These are phyloP conservation scores for Amitus sp. DNA, from an alignment of 2,888 invertebrate species.

Conservation along the genomic window DNA sequence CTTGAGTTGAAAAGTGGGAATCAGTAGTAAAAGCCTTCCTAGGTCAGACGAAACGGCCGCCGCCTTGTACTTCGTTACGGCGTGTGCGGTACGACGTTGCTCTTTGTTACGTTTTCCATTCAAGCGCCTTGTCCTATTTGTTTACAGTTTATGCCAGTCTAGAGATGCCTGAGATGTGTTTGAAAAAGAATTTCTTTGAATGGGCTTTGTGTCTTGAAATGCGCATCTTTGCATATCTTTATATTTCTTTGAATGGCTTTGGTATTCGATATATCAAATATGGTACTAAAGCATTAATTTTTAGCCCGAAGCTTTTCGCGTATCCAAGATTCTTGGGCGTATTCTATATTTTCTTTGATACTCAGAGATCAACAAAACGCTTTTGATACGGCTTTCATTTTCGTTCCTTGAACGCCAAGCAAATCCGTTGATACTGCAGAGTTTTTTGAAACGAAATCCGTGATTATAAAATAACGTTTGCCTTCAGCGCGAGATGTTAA, in stretches of 20 bases:
- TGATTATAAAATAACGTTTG: too few relatives aligned
- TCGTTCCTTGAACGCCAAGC: too few relatives aligned
- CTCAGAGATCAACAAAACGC: not conserved
- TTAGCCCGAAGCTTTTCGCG: conserved; percentile 19
- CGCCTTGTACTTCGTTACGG: too few relatives aligned
- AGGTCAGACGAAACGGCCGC: conserved; percentile 28
- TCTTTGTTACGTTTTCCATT: conserved; percentile 33
- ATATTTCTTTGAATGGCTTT: conserved; percentile 12
- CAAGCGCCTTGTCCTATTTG: conserved; percentile 14
- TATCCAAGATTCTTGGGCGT: conserved; percentile 6
- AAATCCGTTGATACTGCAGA: too few relatives aligned
- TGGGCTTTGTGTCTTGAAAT: not conserved
- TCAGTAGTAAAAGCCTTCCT: conserved; percentile 38
- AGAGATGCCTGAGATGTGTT: conserved; percentile 13
- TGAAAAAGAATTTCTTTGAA: conserved; percentile 21
- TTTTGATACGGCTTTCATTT: not conserved
- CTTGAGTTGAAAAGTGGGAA: conserved; percentile 27
- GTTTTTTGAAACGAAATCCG: too few relatives aligned
- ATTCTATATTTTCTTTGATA: not conserved
- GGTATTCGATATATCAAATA: conserved; percentile 17
- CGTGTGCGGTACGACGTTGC: conserved; percentile 30
- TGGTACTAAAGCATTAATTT: conserved; percentile 31
- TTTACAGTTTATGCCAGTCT: conserved; percentile 23
- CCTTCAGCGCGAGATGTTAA: too few relatives aligned
- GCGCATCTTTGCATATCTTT: conserved; percentile 2